Percentiles rank a stretch among this genome's conserved stretches.
These are phyloP conservation scores for Nomada fabriciana DNA, from an alignment of 2,888 invertebrate genomes.

Conservation along the genomic window DNA sequence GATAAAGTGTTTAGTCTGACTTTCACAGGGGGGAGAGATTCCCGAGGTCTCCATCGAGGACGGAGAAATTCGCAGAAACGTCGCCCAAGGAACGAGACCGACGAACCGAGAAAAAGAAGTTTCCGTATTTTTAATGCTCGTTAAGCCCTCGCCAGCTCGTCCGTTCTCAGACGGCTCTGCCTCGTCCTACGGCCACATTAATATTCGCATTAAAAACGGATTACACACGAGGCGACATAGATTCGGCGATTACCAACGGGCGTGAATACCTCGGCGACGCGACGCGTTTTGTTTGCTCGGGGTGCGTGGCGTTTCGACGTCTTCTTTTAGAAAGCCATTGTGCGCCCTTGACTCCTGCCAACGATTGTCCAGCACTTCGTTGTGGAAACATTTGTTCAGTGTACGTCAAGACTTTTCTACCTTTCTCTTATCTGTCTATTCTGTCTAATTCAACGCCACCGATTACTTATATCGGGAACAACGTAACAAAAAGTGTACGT, in stretches of 20 bases:
- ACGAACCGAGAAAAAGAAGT: constrained; percentile 48
- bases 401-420: no score
- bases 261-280: neutral
- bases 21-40: constrained; percentile 38
- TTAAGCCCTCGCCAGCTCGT: constrained; percentile 31
- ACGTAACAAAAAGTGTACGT: no score
- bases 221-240: constrained; percentile 30
- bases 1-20: constrained; percentile 79
- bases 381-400: no score
- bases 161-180: constrained; percentile 40
- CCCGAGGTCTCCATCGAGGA: constrained; percentile 35
- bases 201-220: constrained; percentile 59
- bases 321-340: neutral
- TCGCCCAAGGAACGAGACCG: constrained; percentile 4
- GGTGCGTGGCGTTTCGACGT: neutral
- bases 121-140: constrained; percentile 58
- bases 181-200: constrained; percentile 21
- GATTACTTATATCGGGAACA: no score
- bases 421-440: no score
- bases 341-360: neutral
- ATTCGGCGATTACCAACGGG: constrained; percentile 30
- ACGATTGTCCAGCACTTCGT: neutral
- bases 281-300: neutral
- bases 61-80: constrained; percentile 16
- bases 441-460: no score